These are phyloP conservation scores for Grantiella picta DNA, from an alignment of 2,113 vertebrate species.

Conservation along the genomic window DNA sequence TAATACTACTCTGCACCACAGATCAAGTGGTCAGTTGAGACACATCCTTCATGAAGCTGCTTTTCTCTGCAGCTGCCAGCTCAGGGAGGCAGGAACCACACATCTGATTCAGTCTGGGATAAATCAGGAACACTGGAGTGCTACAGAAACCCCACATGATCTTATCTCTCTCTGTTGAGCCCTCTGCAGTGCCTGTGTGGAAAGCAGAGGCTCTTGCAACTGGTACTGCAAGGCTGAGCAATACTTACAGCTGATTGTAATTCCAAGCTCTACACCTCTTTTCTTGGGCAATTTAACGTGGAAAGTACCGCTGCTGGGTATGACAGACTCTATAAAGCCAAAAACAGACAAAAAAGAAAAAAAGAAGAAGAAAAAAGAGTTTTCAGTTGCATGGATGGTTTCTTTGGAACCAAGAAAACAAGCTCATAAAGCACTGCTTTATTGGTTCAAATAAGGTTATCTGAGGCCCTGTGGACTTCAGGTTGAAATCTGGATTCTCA, in stretches of 20 bases:
- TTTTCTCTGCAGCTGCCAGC: background rate
- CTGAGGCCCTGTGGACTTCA: background rate
- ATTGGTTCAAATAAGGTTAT: background rate
- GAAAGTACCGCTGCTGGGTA: slow-evolving; percentile 97
- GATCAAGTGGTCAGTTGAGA: background rate
- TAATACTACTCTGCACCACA: background rate
- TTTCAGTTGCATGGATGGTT: background rate
- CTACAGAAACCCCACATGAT: background rate
- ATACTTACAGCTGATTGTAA: slow-evolving; percentile 95
- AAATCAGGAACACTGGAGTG: background rate
- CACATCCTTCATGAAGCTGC: background rate
- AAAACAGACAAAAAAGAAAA: background rate
- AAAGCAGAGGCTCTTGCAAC: background rate
- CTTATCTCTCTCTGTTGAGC: background rate
- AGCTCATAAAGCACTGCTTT: background rate
- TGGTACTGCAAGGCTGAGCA: background rate
- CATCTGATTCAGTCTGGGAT: background rate
- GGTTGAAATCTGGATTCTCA: background rate
- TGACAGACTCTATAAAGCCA: slow-evolving; percentile 85
- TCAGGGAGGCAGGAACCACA: background rate
- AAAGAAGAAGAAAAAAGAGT: background rate
- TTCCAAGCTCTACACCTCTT: slow-evolving; percentile 93
- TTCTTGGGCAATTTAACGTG: slow-evolving; percentile 96
- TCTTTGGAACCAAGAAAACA: background rate
- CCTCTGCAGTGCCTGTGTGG: background rate